Evolutionary conservation across 2,113 vertebrate species (phyloP).

Genomic region (Apteryx mantelli): DNA sequence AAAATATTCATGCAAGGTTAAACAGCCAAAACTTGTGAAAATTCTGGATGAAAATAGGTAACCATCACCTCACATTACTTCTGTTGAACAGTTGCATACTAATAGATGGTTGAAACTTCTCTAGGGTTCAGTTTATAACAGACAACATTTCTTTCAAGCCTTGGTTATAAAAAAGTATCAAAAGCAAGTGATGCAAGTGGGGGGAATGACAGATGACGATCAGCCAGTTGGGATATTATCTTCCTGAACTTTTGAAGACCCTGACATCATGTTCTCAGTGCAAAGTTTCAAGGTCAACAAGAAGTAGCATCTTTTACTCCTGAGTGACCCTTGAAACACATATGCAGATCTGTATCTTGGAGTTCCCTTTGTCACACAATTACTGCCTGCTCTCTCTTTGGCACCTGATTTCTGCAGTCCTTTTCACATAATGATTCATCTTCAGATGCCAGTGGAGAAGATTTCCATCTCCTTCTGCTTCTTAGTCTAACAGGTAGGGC

Average conservation of each 20-base stretch:
- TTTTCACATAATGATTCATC: not conserved
- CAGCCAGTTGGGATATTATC: not conserved
- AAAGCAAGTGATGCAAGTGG: not conserved
- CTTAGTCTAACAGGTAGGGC: not conserved
- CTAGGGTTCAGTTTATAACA: not conserved
- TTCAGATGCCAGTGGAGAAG: not conserved
- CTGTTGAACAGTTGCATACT: not conserved
- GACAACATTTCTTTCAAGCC: not conserved
- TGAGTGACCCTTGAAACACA: not conserved
- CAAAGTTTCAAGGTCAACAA: not conserved
- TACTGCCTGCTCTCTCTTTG: not conserved
- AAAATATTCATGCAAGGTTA: slow-evolving; percentile 51
- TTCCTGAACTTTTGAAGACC: not conserved
- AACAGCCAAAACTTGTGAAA: slow-evolving; percentile 29
- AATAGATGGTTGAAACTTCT: not conserved
- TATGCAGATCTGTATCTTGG: not conserved
- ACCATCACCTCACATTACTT: not conserved
- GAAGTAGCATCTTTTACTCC: not conserved
- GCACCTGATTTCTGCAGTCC: not conserved
- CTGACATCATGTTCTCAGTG: not conserved
- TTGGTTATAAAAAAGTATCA: not conserved
- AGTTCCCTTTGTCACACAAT: not conserved
- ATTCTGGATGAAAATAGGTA: slow-evolving; percentile 10
- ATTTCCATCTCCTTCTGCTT: not conserved
- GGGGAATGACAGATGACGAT: not conserved